phyloP scores from a whole-genome alignment of 2,113 vertebrate species.

The Athene noctua region DNA sequence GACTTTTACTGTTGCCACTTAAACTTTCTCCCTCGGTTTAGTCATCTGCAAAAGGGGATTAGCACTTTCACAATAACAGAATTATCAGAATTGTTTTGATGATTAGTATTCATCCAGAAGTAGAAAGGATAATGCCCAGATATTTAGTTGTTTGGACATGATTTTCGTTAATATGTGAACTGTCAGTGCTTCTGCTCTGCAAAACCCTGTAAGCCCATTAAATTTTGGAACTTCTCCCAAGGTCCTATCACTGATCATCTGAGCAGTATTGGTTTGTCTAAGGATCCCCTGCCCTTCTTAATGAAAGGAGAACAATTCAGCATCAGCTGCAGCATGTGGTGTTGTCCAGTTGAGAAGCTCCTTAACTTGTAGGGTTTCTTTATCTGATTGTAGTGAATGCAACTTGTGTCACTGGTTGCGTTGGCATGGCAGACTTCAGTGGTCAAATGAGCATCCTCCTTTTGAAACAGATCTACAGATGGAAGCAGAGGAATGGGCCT shows the following conservation, averaged over 20 bases:
- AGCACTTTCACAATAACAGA: background rate
- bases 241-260: background rate
- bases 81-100: background rate
- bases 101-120: slow-evolving; percentile 10
- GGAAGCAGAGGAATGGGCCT: background rate
- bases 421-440: background rate
- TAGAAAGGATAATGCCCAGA: slow-evolving; percentile 17
- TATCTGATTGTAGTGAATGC: background rate
- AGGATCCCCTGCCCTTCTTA: background rate
- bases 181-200: background rate
- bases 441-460: background rate
- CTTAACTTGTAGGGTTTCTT: background rate
- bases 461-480: background rate
- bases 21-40: background rate
- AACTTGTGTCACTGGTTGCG: background rate
- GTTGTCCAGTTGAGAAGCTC: background rate
- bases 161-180: background rate
- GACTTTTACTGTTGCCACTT: background rate
- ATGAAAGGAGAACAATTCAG: background rate
- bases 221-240: background rate
- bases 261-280: background rate
- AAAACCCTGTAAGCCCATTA: background rate
- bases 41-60: slow-evolving; percentile 31
- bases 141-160: background rate
- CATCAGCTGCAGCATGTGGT: background rate